Conservation (phyloP, 2,888 invertebrate genomes). For the Cylindroiulus punctatus region DNA sequence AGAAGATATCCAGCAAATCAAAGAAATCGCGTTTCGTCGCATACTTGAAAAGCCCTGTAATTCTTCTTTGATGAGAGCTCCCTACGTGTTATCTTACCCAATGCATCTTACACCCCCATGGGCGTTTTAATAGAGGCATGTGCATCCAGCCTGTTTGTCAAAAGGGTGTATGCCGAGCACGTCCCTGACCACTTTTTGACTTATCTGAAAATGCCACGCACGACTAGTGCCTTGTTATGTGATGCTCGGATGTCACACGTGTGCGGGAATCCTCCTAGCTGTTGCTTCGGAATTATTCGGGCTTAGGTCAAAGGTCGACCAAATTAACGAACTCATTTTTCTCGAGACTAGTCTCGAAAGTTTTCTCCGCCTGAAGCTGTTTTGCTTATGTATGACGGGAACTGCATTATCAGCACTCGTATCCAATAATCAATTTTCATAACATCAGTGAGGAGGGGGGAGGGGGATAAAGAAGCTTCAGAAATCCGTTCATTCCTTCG, state of each 20-base stretch:
- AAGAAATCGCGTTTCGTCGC: conserved; percentile 38
- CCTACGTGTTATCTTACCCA: conserved; percentile 28
- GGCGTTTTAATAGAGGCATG: not conserved
- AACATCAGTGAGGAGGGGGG: not conserved
- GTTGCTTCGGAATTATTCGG: not conserved
- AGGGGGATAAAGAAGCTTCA: not conserved
- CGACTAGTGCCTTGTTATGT: conserved; percentile 16
- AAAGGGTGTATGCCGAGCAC: not conserved
- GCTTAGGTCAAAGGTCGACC: not conserved
- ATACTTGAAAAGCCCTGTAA: conserved; percentile 42
- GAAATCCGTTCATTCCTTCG: not conserved
- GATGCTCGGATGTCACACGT: conserved; percentile 8
- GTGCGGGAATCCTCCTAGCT: not conserved
- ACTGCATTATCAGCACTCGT: conserved; percentile 36
- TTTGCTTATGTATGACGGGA: conserved; percentile 16
- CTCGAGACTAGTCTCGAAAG: not conserved
- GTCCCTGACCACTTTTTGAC: not conserved
- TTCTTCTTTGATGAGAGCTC: conserved; percentile 29
- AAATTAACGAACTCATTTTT: conserved; percentile 29
- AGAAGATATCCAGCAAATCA: conserved; percentile 23
- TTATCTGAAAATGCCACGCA: conserved; percentile 29
- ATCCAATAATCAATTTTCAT: conserved; percentile 42
- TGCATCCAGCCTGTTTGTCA: not conserved
- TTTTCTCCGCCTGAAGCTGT: conserved; percentile 11
- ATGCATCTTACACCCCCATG: conserved; percentile 11